Percentiles rank a stretch among this genome's conserved stretches.
These are phyloP conservation scores for Ectobius pallidus DNA, from an alignment of 2,888 invertebrate genomes.

Conservation along the genomic window DNA sequence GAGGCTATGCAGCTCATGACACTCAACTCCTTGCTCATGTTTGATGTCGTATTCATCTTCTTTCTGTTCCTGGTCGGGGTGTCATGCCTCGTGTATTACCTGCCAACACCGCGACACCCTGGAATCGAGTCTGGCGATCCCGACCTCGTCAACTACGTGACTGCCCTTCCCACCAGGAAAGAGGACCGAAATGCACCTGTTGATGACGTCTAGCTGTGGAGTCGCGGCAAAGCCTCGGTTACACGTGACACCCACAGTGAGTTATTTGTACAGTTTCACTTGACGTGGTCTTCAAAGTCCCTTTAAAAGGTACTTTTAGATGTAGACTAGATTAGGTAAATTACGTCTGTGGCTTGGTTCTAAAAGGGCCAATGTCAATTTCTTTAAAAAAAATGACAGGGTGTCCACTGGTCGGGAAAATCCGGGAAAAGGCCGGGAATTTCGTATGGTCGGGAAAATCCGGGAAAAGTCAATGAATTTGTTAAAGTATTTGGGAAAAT, in stretches of 20 bases:
- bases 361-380: too few relatives aligned
- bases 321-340: too few relatives aligned
- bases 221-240: background rate
- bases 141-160: conserved; percentile 36
- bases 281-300: too few relatives aligned
- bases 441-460: too few relatives aligned
- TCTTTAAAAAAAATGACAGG: too few relatives aligned
- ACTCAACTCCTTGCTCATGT: conserved; percentile 86
- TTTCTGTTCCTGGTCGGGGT: conserved; percentile 85
- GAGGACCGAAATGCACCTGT: conserved; percentile 37
- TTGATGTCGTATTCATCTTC: conserved; percentile 86
- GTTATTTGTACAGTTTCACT: background rate
- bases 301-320: too few relatives aligned
- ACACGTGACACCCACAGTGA: conserved; percentile 14
- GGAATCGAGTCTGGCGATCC: background rate
- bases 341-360: too few relatives aligned
- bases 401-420: too few relatives aligned
- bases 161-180: conserved; percentile 33
- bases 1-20: conserved; percentile 77
- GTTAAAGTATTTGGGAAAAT: too few relatives aligned
- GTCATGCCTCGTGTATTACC: conserved; percentile 81
- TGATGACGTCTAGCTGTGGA: conserved; percentile 40
- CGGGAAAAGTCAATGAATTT: too few relatives aligned
- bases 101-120: conserved; percentile 62
- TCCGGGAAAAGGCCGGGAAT: too few relatives aligned